These are phyloP conservation scores for Drosophila cognata DNA, from an alignment of 2,888 invertebrate species.

Conservation along the genomic window DNA sequence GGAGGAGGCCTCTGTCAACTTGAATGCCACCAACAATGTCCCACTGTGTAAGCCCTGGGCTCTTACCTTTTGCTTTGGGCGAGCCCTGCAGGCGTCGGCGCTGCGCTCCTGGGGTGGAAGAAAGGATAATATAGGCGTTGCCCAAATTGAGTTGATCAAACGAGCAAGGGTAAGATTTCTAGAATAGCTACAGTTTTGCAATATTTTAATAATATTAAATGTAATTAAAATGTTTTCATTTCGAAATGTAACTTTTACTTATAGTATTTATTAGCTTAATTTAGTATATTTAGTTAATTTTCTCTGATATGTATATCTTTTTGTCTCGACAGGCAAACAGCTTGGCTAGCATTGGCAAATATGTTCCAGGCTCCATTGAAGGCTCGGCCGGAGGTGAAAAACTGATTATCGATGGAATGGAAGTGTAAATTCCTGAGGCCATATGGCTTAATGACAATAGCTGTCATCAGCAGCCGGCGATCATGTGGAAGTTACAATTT, in stretches of 20 bases:
- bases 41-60: conserved; percentile 97
- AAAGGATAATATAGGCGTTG: conserved; percentile 92
- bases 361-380: conserved; percentile 88
- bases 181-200: background rate
- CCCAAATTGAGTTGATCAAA: conserved; percentile 94
- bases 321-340: conserved; percentile 90
- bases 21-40: conserved; percentile 97
- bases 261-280: background rate
- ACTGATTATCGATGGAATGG: conserved; percentile 31
- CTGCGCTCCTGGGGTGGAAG: conserved; percentile 97
- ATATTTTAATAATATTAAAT: background rate
- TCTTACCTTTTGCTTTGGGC: conserved; percentile 98
- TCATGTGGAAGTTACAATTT: conserved; percentile 11
- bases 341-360: conserved; percentile 91
- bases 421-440: conserved; percentile 8
- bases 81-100: conserved; percentile 98
- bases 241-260: background rate
- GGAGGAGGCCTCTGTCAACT: conserved; percentile 97
- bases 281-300: background rate
- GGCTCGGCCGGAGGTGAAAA: conserved; percentile 56
- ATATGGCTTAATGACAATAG: background rate
- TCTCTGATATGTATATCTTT: fast-evolving
- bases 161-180: conserved; percentile 92
- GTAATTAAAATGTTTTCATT: background rate
- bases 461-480: background rate